Base-by-base conservation (phyloP, 2,113 vertebrate genomes). In the Semicossyphus pulcher region DNA sequence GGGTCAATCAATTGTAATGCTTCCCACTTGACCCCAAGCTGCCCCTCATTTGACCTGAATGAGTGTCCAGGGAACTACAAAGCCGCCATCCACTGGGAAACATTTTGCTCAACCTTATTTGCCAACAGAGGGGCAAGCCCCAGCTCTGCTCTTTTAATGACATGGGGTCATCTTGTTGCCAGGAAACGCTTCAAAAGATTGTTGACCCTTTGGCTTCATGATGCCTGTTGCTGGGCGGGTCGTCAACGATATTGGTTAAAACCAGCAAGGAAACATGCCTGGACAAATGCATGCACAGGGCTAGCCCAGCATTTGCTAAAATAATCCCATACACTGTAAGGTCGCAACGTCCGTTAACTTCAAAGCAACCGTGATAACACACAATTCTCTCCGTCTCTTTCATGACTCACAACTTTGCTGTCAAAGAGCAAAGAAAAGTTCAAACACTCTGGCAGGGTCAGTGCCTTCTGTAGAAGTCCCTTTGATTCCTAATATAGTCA, bases 401-500 rank as follows among this genome's bases (percentile, higher is more conserved):
- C 6, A 51, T 78, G 61, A 74, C 53, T 83, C 57, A 45, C 32
- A 59, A 66, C 52, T 41, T 54, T 28, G 34, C 56, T 69, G 71
- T 73, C 56, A 80, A 44, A 72, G 63, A 81, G 57, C 64, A 57
- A 67, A 76, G 54, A 48, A 45, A 71, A 83, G 85, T 83, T 87
- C 78, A 86, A 73, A 85, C 61, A 41, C 57, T 64, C 63, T 62
- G 81, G 37, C 41, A 12, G 68, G 77, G 86, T 84, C 81, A 86
- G 31, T 42, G 69, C 51, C 70, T 85, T 69, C 76, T 76, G 52
- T 51, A 45, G 42, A 57, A 66, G 75, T 53, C 49, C 60, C 64
- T 88, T 88, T 89, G 80, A 91, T 89, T 88, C 76, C 69, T 64
- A 87, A 90, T 83, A 79, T 72, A 88, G 83, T 45, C 61, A 85